phyloP scores from a whole-genome alignment of 2,797 vertebrate species.

The Tamandua tetradactyla region DNA sequence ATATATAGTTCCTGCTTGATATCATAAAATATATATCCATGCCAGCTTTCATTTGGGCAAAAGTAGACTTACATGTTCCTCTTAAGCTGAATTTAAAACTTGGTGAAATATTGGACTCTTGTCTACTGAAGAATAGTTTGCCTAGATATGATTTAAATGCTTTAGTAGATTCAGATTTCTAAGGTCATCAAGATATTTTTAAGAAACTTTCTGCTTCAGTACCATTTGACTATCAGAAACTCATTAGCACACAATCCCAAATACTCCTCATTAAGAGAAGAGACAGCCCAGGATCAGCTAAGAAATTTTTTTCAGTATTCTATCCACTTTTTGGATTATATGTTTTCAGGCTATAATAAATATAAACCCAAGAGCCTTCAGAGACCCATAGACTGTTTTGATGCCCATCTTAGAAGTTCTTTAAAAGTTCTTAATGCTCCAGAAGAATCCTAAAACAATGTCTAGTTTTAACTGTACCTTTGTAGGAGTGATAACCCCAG shows the following conservation, averaged over 20 bases:
- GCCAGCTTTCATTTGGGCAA: background rate
- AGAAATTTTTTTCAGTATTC: background rate
- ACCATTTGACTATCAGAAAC: background rate
- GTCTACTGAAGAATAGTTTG: background rate
- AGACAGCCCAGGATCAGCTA: background rate
- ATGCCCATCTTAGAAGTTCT: background rate
- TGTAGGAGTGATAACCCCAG: background rate
- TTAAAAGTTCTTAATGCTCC: background rate
- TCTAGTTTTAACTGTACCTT: background rate
- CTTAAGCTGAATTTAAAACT: conserved; percentile 16
- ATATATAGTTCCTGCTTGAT: background rate
- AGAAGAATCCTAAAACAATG: background rate
- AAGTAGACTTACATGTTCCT: conserved; percentile 2
- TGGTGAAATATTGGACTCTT: background rate
- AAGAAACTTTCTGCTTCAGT: background rate
- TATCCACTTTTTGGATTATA: background rate
- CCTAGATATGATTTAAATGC: background rate
- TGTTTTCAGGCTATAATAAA: background rate
- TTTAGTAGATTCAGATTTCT: background rate
- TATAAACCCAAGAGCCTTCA: background rate
- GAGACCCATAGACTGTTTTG: background rate
- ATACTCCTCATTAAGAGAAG: background rate
- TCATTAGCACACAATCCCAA: background rate
- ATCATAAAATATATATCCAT: conserved; percentile 35
- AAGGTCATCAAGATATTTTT: background rate